Conservation (phyloP, 2,888 invertebrate species). For the Melieria crassipennis region DNA sequence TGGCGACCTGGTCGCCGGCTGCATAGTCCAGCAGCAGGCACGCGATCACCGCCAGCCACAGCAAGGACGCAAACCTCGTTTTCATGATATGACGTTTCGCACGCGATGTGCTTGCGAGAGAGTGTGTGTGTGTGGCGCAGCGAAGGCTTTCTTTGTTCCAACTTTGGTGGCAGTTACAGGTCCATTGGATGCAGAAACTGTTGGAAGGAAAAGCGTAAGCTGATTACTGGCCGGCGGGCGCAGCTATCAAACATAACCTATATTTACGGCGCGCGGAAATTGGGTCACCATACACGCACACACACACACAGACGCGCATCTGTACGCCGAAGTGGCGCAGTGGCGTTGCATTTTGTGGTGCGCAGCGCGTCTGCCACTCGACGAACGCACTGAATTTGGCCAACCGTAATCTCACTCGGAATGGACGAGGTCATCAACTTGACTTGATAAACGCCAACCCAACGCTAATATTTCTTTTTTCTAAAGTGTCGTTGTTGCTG, state of each 20-base stretch:
- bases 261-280: too few relatives aligned
- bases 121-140: not conserved
- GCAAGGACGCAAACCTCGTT: constrained; percentile 37
- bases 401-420: constrained; percentile 27
- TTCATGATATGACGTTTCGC: constrained; percentile 34
- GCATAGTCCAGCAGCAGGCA: constrained; percentile 37
- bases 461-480: not conserved
- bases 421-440: constrained; percentile 31
- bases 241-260: not conserved
- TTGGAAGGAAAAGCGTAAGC: too few relatives aligned
- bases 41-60: constrained; percentile 34
- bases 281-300: too few relatives aligned
- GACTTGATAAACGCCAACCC: constrained; percentile 19
- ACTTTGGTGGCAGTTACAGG: too few relatives aligned
- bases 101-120: constrained; percentile 1
- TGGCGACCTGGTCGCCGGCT: constrained; percentile 13
- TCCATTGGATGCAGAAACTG: too few relatives aligned
- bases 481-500: not conserved
- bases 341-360: too few relatives aligned
- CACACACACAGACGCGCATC: too few relatives aligned
- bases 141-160: not conserved
- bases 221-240: constrained; percentile 14
- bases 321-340: too few relatives aligned
- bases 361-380: too few relatives aligned
- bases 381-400: not conserved